phyloP scores from a whole-genome alignment of 2,888 invertebrate species.

The Dasypolia templi region DNA sequence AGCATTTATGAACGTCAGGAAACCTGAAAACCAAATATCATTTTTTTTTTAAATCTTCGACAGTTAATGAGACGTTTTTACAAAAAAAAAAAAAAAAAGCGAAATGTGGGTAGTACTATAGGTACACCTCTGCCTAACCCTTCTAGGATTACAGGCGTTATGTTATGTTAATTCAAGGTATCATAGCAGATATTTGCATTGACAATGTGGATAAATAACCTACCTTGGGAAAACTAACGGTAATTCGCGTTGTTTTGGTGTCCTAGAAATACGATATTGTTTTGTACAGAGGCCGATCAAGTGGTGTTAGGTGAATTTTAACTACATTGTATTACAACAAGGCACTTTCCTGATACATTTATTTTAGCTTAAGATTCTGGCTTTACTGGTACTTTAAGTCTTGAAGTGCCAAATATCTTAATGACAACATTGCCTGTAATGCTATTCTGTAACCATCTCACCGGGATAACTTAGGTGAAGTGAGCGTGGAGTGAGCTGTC shows the following conservation, averaged over 20 bases:
- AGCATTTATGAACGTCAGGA: constrained; percentile 97
- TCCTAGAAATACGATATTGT: constrained; percentile 29
- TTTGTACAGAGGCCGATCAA: not conserved
- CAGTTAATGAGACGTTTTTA: not conserved
- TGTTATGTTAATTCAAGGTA: constrained; percentile 19
- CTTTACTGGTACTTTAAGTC: not conserved
- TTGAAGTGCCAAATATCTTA: constrained; percentile 3
- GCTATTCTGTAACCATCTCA: no score
- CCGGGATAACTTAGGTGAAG: no score
- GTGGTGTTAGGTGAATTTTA: constrained; percentile 1
- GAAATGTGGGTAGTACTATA: no score
- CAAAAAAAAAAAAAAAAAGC: no score
- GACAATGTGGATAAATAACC: constrained; percentile 4
- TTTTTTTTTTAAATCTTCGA: not conserved
- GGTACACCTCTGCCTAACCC: no score
- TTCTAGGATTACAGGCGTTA: no score
- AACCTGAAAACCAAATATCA: constrained; percentile 87
- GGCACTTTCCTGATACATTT: not conserved
- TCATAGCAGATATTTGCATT: constrained; percentile 12
- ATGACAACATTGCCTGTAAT: no score
- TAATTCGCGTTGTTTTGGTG: constrained; percentile 8
- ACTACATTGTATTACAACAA: constrained; percentile 8
- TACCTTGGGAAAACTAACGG: constrained; percentile 9
- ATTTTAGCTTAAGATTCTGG: not conserved
- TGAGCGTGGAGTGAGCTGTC: no score